Conservation (phyloP, 2,113 vertebrate species). For the Nycticebus coucang region DNA sequence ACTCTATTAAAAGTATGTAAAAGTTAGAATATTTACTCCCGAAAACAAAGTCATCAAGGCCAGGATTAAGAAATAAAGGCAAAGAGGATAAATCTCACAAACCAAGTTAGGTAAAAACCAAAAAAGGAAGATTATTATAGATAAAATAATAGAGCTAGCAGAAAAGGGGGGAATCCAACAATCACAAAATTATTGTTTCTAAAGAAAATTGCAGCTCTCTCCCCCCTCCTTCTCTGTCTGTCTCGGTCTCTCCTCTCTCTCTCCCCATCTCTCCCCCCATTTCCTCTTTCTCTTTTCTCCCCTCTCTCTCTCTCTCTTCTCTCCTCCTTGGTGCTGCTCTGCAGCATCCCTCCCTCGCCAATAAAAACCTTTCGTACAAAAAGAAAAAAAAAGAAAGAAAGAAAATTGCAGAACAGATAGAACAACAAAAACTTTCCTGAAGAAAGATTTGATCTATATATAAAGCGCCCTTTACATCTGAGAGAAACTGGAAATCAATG, state of each 20-base stretch:
- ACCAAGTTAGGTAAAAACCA: not conserved
- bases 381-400: too few species aligned
- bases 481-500: conserved; percentile 21
- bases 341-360: too few species aligned
- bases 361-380: too few species aligned
- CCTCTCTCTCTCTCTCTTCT: too few species aligned
- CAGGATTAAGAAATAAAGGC: not conserved
- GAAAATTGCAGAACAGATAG: not conserved
- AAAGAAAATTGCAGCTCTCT: conserved; percentile 35
- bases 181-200: not conserved
- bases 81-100: not conserved
- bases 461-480: not conserved
- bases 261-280: too few species aligned
- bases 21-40: not conserved
- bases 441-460: not conserved
- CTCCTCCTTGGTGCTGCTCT: too few species aligned
- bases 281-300: too few species aligned
- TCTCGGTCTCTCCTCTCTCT: too few species aligned
- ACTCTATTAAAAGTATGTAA: not conserved
- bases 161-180: not conserved
- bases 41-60: conserved; percentile 33
- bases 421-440: not conserved
- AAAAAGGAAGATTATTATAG: not conserved
- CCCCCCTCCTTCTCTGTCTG: too few species aligned
- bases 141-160: not conserved